Base-by-base conservation (phyloP, 1,140 invertebrate species). In the Drosophila tristis region DNA sequence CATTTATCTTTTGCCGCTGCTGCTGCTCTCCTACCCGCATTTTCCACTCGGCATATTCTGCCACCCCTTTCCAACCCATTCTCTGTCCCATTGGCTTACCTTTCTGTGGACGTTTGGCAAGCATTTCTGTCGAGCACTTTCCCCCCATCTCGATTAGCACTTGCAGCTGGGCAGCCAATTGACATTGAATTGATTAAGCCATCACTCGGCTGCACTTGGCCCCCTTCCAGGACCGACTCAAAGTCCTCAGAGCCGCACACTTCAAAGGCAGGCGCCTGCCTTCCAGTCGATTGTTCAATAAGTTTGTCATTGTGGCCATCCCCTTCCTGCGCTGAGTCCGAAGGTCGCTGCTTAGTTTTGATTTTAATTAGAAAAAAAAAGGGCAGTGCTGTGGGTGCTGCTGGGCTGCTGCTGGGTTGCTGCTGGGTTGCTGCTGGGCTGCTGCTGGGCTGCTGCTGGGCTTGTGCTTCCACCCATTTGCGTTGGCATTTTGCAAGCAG, bases 151-250 rank as follows among this genome's bases (percentile, higher is more conserved):
- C 62, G 73, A 68, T 76, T 68, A 75, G 63, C 56, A 39, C 59
- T 47, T 47, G 44, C 44, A 26, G 58, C 39, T 11, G 20, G 50
- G 45, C 16, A 16, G 20, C 72, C 74, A 76, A 76, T 76, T 76
- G 73, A 76, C 74, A 76, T 76, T 76, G 72, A 76, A 76, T 68
- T 68, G 73, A 76, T 76, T 76, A 62, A 61, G 63, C 51, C 51
- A 73, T 56, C 63, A 45, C 58, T 58, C 35, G 6, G 44, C 8
- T 11, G 55, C 44, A 48, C 47, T 29, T 53, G 11, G n/a, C 51
- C 23, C n/a, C 25, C 42, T 15, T 11, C 23, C 7, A 4, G 23
- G 31, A n/a, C 39, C 2, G 4, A 0, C 23, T 29, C 1, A 6
- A 6, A 26, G 45, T 2, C 45, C 13, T 4, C 5, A 16, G 11